Conservation (phyloP, 2,888 invertebrate genomes). For the Acleris cristana region DNA sequence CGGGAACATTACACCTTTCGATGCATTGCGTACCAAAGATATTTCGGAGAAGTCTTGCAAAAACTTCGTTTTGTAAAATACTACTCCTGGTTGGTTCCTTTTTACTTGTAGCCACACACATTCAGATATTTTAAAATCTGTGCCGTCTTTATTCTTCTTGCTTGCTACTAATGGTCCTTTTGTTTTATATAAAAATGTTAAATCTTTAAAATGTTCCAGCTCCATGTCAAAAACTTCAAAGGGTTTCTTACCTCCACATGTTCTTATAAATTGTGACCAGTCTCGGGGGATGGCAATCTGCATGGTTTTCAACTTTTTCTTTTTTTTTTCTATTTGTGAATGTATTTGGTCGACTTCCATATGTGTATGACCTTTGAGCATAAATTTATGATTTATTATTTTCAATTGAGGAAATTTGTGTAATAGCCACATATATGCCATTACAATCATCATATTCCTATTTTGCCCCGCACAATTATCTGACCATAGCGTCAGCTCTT, state of each 20-base stretch:
- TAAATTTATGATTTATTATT: no score
- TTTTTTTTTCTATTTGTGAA: constrained; percentile 30
- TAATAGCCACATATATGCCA: no score
- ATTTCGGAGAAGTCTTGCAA: constrained; percentile 6
- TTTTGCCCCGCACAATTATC: constrained; percentile 33
- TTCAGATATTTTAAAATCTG: constrained; percentile 29
- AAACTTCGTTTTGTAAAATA: constrained; percentile 21
- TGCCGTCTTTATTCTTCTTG: constrained; percentile 23
- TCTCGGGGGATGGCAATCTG: constrained; percentile 29
- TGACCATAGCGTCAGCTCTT: constrained; percentile 31
- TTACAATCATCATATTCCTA: no score
- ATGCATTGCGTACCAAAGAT: neutral
- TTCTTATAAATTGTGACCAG: constrained; percentile 30
- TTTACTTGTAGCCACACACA: constrained; percentile 22
- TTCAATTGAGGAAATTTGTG: no score
- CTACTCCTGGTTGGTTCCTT: constrained; percentile 5
- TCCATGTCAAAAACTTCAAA: constrained; percentile 29
- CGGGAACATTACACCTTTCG: neutral
- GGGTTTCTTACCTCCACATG: constrained; percentile 14
- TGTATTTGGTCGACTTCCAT: no score
- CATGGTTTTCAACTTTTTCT: constrained; percentile 28
- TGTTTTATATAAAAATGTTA: constrained; percentile 15
- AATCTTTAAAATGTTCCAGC: constrained; percentile 20
- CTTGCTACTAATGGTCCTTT: constrained; percentile 23
- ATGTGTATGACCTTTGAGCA: no score